Evolutionary conservation across 2,888 invertebrate species (phyloP), one percentile per base, ranked within the genome.

Genomic region (Xestia c-nigrum): DNA sequence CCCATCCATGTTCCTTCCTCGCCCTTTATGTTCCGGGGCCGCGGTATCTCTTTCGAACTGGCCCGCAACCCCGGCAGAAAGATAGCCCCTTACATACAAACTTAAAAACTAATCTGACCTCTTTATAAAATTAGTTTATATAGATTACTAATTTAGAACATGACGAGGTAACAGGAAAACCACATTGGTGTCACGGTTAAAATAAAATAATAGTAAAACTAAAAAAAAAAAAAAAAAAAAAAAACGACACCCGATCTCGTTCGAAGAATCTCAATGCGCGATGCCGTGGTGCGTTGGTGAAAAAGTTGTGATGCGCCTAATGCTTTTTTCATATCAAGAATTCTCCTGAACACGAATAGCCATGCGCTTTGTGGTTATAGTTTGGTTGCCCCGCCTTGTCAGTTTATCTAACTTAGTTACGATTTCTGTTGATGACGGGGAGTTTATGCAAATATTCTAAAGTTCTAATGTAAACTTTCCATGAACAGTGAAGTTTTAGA

Each of bases 261-360:
- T 40, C 5, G 16, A 9, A 3, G 1, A 50, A 61, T 19, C 6
- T 9, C 5, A 0, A 52, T 21, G 16, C 5, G n/a, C 16, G 5
- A 19, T 0, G 16, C 31, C 31, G 31, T 3, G 31, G 31, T 31
- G n/a, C n/a, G n/a, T n/a, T n/a, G 31, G 31, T n/a, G 2, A 50
- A 63, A 55, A 66, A 24, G 1, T 24, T 50, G 2, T 43, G 12
- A 46, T 38, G 63, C 7, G 83, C 85, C 85, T 85, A 70, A 31
- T 43, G 0, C 6, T 70, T 67, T 74, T 31, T 24, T 61, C 46
- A n/a, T 67, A 81, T 85, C 85, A 83, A 76, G 1, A 12, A 72
- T 63, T 76, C 31, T 55, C n/a, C 12, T 57, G 38, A 64, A 16
- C 40, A 24, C 16, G 24, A 64, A 63, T 40, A 19, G 19, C 19